Percentiles rank a stretch among this genome's conserved stretches.
Evolutionary conservation across 1,140 invertebrate species (phyloP).

Genomic region (Drosophila ficusphila): DNA sequence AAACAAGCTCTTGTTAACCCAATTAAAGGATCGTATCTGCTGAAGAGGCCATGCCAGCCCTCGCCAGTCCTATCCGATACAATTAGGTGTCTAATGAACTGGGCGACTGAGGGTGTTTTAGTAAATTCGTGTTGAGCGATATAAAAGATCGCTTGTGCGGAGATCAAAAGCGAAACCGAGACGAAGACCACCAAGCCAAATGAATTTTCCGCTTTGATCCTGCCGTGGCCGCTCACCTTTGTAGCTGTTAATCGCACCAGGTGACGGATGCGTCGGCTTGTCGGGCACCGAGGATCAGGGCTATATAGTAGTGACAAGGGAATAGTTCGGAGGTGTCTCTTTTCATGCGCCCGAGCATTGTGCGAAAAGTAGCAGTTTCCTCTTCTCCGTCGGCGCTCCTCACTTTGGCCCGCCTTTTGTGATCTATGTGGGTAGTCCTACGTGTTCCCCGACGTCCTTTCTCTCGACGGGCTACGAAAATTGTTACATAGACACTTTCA

Average conservation of each 20-base stretch:
- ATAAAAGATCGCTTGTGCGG: conserved; percentile 53
- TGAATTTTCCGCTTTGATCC: conserved; percentile 83
- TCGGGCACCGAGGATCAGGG: conserved; percentile 20
- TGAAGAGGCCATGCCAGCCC: conserved; percentile 8
- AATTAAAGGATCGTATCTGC: conserved; percentile 39
- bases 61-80: conserved; percentile 6
- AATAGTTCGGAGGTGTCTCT: conserved; percentile 77
- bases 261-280: conserved; percentile 75
- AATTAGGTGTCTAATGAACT: conserved; percentile 52
- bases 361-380: conserved; percentile 78
- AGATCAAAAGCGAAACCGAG: conserved; percentile 70
- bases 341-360: conserved; percentile 70
- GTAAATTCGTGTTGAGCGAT: conserved; percentile 37
- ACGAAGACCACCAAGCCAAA: conserved; percentile 83
- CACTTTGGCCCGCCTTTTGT: conserved; percentile 42
- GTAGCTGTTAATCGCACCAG: conserved; percentile 72
- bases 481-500: conserved; percentile 40
- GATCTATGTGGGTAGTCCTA: conserved; percentile 52
- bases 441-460: conserved; percentile 45
- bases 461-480: conserved; percentile 47
- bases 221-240: conserved; percentile 73
- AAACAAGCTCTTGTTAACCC: conserved; percentile 36
- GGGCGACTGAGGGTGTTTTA: conserved; percentile 44
- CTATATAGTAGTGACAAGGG: conserved; percentile 63
- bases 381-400: conserved; percentile 19